A percentile compares a stretch with the other conserved stretches of the same genome.
These are phyloP conservation scores for Gambusia holbrooki DNA, from an alignment of 2,113 vertebrate genomes.

Conservation along the genomic window DNA sequence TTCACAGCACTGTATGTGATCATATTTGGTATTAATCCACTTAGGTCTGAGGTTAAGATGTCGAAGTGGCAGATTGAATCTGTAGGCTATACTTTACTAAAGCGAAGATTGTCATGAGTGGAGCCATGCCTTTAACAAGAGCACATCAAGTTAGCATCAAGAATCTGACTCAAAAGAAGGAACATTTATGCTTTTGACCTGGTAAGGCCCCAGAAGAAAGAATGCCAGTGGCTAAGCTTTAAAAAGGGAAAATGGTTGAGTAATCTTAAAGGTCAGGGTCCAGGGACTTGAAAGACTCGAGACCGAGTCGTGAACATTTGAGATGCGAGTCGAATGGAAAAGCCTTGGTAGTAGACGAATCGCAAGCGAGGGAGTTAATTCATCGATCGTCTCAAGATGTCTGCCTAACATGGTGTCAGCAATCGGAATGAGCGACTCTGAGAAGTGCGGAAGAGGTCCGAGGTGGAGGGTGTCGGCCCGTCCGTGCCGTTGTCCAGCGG, in stretches of 20 bases:
- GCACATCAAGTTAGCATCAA: not conserved
- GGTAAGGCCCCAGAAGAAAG: not conserved
- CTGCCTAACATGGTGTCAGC: not conserved
- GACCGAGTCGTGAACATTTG: not conserved
- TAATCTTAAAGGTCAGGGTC: constrained; percentile 18
- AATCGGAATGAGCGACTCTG: not conserved
- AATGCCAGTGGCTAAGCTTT: not conserved
- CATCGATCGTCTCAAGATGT: not conserved
- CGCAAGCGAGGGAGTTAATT: not conserved
- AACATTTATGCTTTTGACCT: constrained; percentile 6
- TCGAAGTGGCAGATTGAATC: not conserved
- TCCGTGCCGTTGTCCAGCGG: constrained; percentile 55
- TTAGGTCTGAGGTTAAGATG: not conserved
- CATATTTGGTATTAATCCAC: not conserved
- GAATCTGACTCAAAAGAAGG: constrained; percentile 2
- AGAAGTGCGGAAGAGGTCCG: not conserved
- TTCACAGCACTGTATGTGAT: not conserved
- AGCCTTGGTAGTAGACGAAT: constrained; percentile 3
- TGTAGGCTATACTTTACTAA: not conserved
- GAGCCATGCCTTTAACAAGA: constrained; percentile 6
- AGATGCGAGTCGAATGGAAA: not conserved
- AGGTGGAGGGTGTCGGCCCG: constrained; percentile 27
- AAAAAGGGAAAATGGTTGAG: constrained; percentile 18
- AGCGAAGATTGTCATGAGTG: not conserved
- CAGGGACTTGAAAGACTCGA: constrained; percentile 1